These are phyloP conservation scores for Papilio polytes DNA, from an alignment of 1,140 invertebrate species.

Conservation along the genomic window DNA sequence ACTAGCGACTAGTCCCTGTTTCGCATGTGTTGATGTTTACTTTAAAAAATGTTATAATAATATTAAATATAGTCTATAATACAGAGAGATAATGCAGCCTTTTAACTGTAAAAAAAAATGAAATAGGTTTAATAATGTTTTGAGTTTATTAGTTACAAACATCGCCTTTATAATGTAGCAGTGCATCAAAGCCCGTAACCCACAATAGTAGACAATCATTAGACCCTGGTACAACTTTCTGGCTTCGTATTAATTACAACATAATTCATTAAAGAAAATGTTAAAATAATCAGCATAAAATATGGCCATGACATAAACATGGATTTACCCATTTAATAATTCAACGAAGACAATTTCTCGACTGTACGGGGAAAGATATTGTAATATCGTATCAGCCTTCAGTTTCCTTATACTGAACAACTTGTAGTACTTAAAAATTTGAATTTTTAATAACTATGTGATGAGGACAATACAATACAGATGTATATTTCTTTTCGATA, in stretches of 20 bases:
- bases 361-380: slow-evolving; percentile 16
- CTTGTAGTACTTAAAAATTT: neutral
- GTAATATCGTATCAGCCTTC: neutral
- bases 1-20: neutral
- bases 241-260: too few relatives aligned
- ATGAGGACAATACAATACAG: too few relatives aligned
- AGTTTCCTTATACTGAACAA: slow-evolving; percentile 8
- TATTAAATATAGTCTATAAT: too few relatives aligned
- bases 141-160: neutral
- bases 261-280: neutral
- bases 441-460: too few relatives aligned
- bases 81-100: too few relatives aligned
- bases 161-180: neutral
- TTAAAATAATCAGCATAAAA: neutral
- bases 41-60: too few relatives aligned
- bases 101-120: neutral
- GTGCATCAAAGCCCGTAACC: too few relatives aligned
- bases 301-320: neutral
- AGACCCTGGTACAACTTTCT: too few relatives aligned
- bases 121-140: neutral
- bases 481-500: too few relatives aligned
- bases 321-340: slow-evolving; percentile 3
- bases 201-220: too few relatives aligned
- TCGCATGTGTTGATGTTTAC: neutral
- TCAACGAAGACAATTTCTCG: neutral